These are phyloP conservation scores for Anadara kagoshimensis DNA, from an alignment of 1,140 invertebrate species.

Conservation along the genomic window DNA sequence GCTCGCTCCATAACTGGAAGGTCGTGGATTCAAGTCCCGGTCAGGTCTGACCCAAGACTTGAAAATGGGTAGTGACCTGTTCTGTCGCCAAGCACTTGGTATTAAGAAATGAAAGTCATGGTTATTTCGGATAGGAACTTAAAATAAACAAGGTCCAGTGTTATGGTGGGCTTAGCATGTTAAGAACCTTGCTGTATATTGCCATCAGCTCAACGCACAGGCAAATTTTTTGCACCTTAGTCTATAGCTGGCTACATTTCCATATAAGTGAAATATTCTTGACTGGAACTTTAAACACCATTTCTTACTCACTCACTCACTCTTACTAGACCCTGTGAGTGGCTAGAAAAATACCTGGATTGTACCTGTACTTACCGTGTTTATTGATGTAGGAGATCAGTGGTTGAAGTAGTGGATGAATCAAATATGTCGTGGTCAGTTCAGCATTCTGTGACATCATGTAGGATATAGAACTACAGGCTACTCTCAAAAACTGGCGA, in stretches of 20 bases:
- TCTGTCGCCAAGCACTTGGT: neutral
- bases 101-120: neutral
- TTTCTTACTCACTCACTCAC: too few relatives aligned
- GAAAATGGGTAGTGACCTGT: neutral
- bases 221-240: too few relatives aligned
- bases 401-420: slow-evolving; percentile 43
- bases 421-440: slow-evolving; percentile 42
- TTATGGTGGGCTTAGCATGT: too few relatives aligned
- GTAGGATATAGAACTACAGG: slow-evolving; percentile 44
- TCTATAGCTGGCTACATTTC: too few relatives aligned
- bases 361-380: slow-evolving; percentile 28
- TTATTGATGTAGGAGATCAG: slow-evolving; percentile 30
- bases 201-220: too few relatives aligned
- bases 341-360: neutral
- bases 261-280: too few relatives aligned
- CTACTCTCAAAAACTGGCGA: slow-evolving; percentile 44
- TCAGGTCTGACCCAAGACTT: neutral
- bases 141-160: too few relatives aligned
- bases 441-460: slow-evolving; percentile 36
- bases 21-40: neutral
- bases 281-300: too few relatives aligned
- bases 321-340: neutral
- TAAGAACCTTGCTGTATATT: too few relatives aligned
- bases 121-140: too few relatives aligned
- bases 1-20: neutral